phyloP scores from a whole-genome alignment of 2,888 invertebrate genomes.

The Agonopterix alstromeriana region DNA sequence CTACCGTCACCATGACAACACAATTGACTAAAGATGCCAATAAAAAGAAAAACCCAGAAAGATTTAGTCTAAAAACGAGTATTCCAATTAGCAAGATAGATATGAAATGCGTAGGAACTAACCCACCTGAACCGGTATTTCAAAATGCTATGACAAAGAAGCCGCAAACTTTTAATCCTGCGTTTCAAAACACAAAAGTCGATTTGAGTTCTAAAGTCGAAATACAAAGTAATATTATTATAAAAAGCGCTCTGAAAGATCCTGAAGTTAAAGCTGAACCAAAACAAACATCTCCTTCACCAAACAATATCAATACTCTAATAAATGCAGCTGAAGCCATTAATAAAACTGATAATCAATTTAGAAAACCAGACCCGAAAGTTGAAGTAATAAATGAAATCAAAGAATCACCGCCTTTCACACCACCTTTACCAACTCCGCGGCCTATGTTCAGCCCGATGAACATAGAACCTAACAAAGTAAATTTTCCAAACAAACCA shows the following conservation, averaged over 20 bases:
- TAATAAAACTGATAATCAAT: slow-evolving; percentile 45
- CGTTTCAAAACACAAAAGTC: slow-evolving; percentile 27
- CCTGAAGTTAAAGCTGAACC: slow-evolving; percentile 23
- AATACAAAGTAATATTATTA: slow-evolving; percentile 63
- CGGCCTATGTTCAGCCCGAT: slow-evolving; percentile 41
- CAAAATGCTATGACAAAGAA: slow-evolving; percentile 24
- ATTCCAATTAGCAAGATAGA: slow-evolving; percentile 70
- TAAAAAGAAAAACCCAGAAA: slow-evolving; percentile 46
- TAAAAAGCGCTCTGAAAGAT: slow-evolving; percentile 49
- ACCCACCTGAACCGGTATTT: slow-evolving; percentile 31
- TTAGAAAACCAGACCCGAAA: slow-evolving; percentile 43
- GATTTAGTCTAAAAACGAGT: slow-evolving; percentile 66
- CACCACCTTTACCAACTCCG: slow-evolving; percentile 13
- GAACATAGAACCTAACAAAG: slow-evolving; percentile 41
- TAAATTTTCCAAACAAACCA: slow-evolving; percentile 39
- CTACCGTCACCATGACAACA: slow-evolving; percentile 38
- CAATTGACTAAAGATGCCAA: slow-evolving; percentile 9
- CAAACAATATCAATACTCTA: slow-evolving; percentile 43
- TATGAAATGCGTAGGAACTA: slow-evolving; percentile 53
- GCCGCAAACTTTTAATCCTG: slow-evolving; percentile 27
- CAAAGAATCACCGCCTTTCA: slow-evolving; percentile 23
- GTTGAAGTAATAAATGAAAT: slow-evolving; percentile 27
- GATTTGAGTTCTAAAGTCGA: slow-evolving; percentile 40
- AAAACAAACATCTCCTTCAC: slow-evolving; percentile 16
- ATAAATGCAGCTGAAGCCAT: slow-evolving; percentile 57